Evolutionary conservation across 1,140 invertebrate species (phyloP), one percentile per base, ranked within the genome.

Genomic region (honey bee (Apis mellifera)): DNA sequence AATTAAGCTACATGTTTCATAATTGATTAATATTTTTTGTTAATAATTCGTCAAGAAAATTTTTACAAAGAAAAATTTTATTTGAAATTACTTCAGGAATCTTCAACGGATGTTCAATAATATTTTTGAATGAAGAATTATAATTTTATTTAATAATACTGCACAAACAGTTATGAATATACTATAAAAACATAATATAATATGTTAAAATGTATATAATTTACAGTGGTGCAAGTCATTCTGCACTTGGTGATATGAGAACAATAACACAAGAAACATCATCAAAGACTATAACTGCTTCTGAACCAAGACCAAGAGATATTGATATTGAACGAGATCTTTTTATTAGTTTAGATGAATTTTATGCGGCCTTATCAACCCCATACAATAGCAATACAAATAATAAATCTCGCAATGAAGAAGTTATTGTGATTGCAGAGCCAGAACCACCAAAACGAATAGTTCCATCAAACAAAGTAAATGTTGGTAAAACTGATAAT

Each of bases 191-290:
- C 12, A 52, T n/a, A 59, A 52, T 62, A 62, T 1, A 78, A 52
- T n/a, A 50, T 72, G 55, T 75, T 54, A 74, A 70, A 60, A n/a
- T 17, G 48, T 42, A 23, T 66, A 73, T 73, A 78, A 23, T 70
- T 82, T 78, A 65, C 87, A 97, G 97, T 82, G 96, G 96, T 82
- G 96, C 98, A 59, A 98, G 97, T 87, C 99, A 99, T 95, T 99
- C 98, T 15, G 98, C 98, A 17, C 92, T 98, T 64, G 96, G 96
- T 72, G 98, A 99, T 91, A 99, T 99, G 98, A 96, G 97, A 89
- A 96, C 96, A 11, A 98, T 99, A 89, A 96, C 98, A 91, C 98
- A 99, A 94, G 97, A 97, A 86, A 86, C 89, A 21, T 91, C 91
- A 32, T 89, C 89, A 2, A 93, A 93, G 59, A 77, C 90, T 68